Percentiles rank a stretch among this genome's conserved stretches.
These are phyloP conservation scores for Sinohyriopsis cumingii DNA, from an alignment of 2,888 invertebrate species.

Conservation along the genomic window DNA sequence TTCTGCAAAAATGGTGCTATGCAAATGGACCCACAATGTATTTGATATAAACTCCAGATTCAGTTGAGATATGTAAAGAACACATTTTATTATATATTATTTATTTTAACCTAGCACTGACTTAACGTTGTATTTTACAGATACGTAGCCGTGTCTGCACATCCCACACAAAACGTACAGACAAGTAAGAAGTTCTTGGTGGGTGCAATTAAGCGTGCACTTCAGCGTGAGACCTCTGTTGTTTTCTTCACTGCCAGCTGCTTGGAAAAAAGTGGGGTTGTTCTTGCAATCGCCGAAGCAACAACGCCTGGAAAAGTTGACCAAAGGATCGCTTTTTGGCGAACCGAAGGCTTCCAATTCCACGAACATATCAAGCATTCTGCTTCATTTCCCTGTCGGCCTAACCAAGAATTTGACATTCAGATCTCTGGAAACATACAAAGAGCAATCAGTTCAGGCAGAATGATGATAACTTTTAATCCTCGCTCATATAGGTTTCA, in stretches of 20 bases:
- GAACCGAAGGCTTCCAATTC: constrained; percentile 30
- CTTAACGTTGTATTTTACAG: constrained; percentile 11
- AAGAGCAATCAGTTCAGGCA: constrained; percentile 8
- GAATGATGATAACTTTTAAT: constrained; percentile 22
- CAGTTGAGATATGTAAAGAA: no score
- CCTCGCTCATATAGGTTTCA: constrained; percentile 35
- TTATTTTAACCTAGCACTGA: no score
- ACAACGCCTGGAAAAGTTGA: constrained; percentile 33
- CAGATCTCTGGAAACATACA: constrained; percentile 27
- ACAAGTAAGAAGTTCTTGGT: constrained; percentile 14
- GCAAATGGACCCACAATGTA: no score
- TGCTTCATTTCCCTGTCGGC: constrained; percentile 32
- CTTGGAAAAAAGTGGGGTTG: constrained; percentile 22
- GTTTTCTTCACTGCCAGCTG: constrained; percentile 31
- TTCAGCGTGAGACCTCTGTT: constrained; percentile 32
- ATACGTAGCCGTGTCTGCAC: constrained; percentile 15
- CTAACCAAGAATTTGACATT: constrained; percentile 32
- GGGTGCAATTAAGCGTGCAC: constrained; percentile 22
- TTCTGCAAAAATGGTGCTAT: no score
- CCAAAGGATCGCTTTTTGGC: constrained; percentile 31
- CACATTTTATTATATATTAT: no score
- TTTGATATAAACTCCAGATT: no score
- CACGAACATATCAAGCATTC: constrained; percentile 34
- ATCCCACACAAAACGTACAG: not conserved
- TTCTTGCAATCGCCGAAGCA: constrained; percentile 32